These are phyloP conservation scores for Muschampia plurimacula DNA, from an alignment of 2,888 invertebrate genomes.

Conservation along the genomic window DNA sequence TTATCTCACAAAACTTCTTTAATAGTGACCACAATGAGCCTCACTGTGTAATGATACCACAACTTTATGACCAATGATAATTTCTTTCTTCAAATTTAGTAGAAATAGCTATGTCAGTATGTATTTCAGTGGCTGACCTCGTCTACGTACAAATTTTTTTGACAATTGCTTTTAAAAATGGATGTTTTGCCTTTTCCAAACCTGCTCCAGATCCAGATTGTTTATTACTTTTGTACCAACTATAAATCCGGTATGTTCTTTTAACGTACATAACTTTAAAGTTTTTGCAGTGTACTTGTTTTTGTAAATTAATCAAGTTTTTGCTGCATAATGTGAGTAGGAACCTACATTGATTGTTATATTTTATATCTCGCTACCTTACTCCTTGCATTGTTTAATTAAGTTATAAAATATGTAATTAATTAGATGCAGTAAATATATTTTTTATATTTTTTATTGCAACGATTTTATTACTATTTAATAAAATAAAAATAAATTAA, in stretches of 20 bases:
- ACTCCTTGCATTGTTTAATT: conserved; percentile 13
- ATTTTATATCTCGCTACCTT: conserved; percentile 27
- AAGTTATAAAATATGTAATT: conserved; percentile 4
- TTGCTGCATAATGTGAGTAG: background rate
- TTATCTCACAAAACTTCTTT: too few species aligned
- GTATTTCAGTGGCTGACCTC: too few species aligned
- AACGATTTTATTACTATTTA: background rate
- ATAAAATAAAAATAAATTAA: background rate
- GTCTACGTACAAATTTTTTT: too few species aligned
- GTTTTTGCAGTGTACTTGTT: conserved; percentile 13
- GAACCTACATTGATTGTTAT: conserved; percentile 13
- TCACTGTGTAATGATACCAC: too few species aligned
- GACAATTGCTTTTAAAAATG: too few species aligned
- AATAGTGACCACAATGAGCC: too few species aligned
- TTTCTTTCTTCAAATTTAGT: too few species aligned
- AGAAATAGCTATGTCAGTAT: too few species aligned
- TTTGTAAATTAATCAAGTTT: conserved; percentile 23
- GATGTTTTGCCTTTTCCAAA: background rate
- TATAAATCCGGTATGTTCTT: conserved; percentile 10
- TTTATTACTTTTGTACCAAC: background rate
- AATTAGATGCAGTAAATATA: conserved; percentile 9
- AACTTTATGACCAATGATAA: too few species aligned
- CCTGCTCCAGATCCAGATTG: background rate
- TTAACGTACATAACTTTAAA: conserved; percentile 9
- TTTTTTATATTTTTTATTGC: background rate